These are phyloP conservation scores for Anguilla marmorata DNA, from an alignment of 2,797 vertebrate genomes.

Conservation along the genomic window DNA sequence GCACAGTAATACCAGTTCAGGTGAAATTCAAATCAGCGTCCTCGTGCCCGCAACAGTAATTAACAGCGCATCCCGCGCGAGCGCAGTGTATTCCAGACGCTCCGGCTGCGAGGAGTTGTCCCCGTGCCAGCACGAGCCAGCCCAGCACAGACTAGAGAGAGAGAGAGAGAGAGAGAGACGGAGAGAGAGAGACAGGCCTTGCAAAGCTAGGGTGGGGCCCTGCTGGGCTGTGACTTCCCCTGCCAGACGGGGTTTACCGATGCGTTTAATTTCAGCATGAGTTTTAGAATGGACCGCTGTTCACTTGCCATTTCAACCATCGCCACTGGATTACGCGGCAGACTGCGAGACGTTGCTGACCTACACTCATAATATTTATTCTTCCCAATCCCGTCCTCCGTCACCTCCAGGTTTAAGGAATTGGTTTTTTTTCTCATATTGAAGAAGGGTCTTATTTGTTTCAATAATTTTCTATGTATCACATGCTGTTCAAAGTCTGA, in stretches of 20 bases:
- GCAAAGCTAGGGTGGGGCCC: neutral
- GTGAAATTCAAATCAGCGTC: slow-evolving; percentile 11
- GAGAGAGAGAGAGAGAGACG: no score
- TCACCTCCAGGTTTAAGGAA: neutral
- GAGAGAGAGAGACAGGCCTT: neutral
- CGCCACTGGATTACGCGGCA: neutral
- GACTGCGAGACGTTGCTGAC: neutral
- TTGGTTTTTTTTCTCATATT: neutral
- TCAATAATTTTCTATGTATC: neutral
- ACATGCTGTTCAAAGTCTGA: neutral
- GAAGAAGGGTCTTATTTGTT: neutral
- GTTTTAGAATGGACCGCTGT: neutral
- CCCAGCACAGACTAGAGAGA: neutral
- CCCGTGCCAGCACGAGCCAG: neutral
- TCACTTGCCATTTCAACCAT: neutral
- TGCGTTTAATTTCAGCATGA: neutral
- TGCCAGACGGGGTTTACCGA: neutral
- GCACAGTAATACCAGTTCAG: no score
- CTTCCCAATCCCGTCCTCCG: neutral
- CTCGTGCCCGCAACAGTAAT: neutral
- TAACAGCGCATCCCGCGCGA: slow-evolving; percentile 8
- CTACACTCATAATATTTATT: neutral
- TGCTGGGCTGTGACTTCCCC: neutral
- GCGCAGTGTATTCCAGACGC: neutral
- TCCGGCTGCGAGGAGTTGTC: neutral